Base-by-base conservation (phyloP, 1,140 invertebrate genomes). In the Bombus haemorrhoidalis region DNA sequence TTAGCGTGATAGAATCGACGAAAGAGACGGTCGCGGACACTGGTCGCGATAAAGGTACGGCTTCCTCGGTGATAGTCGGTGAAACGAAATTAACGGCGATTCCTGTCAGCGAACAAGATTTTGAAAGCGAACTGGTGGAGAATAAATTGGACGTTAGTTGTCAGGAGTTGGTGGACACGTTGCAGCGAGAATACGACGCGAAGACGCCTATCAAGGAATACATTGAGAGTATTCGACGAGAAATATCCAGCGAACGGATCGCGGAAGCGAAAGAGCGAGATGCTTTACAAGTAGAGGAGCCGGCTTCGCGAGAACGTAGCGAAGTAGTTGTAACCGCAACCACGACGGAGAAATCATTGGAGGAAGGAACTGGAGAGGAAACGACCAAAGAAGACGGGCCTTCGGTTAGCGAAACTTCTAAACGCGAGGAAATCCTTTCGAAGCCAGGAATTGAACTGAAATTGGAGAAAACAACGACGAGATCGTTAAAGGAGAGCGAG, bases 61-160 rank as follows among this genome's bases (percentile, higher is more conserved):
- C 18, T 3, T 12, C 59, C 2, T 41, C 57, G 6, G 74, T n/a
- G n/a, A n/a, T n/a, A n/a, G n/a, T 62, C 15, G 64, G 71, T 0
- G 93, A 91, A 75, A 81, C 69, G 12, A 95, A 94, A 39, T 93
- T 94, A 37, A 94, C 92, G 0, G 92, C 93, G 0, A 81, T 92
- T 2, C 91, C 93, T 1, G 92, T 93, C 12, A 92, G 41, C 43
- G 94, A 95, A 37, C 91, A 86, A 28, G 94, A 95, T 28, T 90
- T 94, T 9, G 95, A 95, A 18, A 93, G 85, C 66, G 93, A 95
- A 86, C 39, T 95, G 18, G 92, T 94, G 47, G 94, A 95, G 76
- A 91, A 95, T 80, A 93, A 94, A 72, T 78, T 95, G 72, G 94
- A 95, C 25, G 72, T 94, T 13, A 94, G 94, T 85, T 95, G 94